A percentile compares a stretch with the other conserved stretches of the same genome.
Conservation (phyloP, 2,888 invertebrate genomes). For the Chalcosyrphus nemorum region DNA sequence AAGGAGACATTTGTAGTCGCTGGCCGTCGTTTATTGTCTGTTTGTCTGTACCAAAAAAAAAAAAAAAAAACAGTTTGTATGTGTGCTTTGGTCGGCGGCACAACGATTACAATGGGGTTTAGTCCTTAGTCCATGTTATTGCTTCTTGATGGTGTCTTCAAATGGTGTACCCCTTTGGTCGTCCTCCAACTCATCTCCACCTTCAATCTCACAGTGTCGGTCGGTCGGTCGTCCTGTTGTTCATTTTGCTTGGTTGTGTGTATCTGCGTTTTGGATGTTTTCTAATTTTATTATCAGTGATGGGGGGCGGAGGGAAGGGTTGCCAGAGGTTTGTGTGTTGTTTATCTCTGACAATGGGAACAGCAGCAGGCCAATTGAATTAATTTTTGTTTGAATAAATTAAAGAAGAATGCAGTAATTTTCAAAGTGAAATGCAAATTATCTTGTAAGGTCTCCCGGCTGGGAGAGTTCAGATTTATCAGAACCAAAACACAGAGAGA, state of each 20-base stretch:
- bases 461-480: conserved; percentile 28
- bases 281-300: conserved; percentile 37
- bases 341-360: conserved; percentile 54
- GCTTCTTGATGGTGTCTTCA: conserved; percentile 70
- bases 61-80: no score
- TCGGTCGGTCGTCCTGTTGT: conserved; percentile 1
- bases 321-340: conserved; percentile 40
- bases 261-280: conserved; percentile 17
- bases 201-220: conserved; percentile 20
- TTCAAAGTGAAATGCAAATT: conserved; percentile 63
- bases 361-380: conserved; percentile 69
- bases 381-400: conserved; percentile 72
- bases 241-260: neutral
- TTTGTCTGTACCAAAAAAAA: conserved; percentile 14
- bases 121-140: conserved; percentile 71
- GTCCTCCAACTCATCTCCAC: neutral
- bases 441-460: conserved; percentile 30
- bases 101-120: conserved; percentile 59
- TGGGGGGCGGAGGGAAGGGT: conserved; percentile 24
- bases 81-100: conserved; percentile 9
- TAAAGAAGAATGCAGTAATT: conserved; percentile 61
- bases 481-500: no score
- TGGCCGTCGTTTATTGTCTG: conserved; percentile 54
- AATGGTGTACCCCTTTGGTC: conserved; percentile 24
- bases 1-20: conserved; percentile 58